Base-by-base conservation (phyloP, 1,140 invertebrate species). In the Formica selysi region DNA sequence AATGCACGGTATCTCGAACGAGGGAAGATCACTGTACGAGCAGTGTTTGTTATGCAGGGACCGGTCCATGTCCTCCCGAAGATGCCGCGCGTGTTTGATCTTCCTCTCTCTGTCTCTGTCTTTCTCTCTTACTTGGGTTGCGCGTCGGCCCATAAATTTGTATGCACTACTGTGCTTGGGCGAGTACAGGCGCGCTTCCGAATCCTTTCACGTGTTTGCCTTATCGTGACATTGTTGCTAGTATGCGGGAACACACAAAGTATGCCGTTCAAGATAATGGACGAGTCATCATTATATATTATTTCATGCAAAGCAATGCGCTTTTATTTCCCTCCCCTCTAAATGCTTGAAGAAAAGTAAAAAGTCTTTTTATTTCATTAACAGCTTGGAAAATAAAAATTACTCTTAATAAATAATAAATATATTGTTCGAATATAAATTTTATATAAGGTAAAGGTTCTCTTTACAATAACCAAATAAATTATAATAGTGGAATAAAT, bases 11-110 rank as follows among this genome's bases (percentile, higher is more conserved):
- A 76, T 87, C 38, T 41, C 36, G 54, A 84, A 19, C 44, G 51
- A 38, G 41, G 64, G 26, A 84, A 76, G 62, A 84, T 87, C 73
- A 76, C 64, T 38, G 16, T 48, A 41, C 61, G 16, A 51, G 38
- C 32, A 29, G 48, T 64, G 61, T 87, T 87, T 87, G 80, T 86
- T 84, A 87, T 87, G 81, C 86, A 59, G 85, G 32, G 36, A 71
- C 54, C 51, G 80, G 68, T 57, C 38, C 67, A 38, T 36, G 48
- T 38, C 36, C 67, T 54, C 44, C 32, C 65, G 22, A 83, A 79
- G 85, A 86, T 80, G 80, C 73, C 80, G 70, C 80, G 51, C 76
- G 80, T 87, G 80, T 29, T 38, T 87, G 80, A 87, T 59, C 29
- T 83, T 68, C 74, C 54, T 67, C 85, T 84, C 54, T 51, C 44